Conservation (phyloP, 1,140 invertebrate genomes). For the Lutraria rhynchaena region DNA sequence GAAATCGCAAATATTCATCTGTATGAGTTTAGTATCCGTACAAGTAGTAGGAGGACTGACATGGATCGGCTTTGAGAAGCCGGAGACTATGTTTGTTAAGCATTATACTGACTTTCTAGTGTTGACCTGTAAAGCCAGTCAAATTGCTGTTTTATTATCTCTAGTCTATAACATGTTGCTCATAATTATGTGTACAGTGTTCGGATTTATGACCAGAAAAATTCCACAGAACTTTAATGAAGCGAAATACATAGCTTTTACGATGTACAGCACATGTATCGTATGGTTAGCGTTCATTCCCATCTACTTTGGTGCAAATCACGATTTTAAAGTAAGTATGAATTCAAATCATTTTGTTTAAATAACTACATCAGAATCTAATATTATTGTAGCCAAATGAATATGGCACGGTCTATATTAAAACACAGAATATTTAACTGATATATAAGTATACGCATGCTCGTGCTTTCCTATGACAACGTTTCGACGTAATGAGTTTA, state of each 20-base stretch:
- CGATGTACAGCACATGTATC: conserved; percentile 95
- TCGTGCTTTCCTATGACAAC: too few species aligned
- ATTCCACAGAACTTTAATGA: conserved; percentile 99
- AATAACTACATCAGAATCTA: neutral
- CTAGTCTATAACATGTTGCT: conserved; percentile 90
- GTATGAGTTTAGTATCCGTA: conserved; percentile 87
- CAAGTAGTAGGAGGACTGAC: conserved; percentile 82
- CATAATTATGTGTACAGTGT: conserved; percentile 88
- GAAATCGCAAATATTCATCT: conserved; percentile 95
- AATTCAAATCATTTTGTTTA: neutral
- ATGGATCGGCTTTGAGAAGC: conserved; percentile 85
- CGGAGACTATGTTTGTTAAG: conserved; percentile 76
- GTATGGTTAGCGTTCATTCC: conserved; percentile 90
- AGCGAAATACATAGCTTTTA: conserved; percentile 96
- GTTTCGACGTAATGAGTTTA: too few species aligned
- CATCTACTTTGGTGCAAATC: conserved; percentile 86
- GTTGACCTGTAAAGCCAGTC: conserved; percentile 87
- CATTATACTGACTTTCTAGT: conserved; percentile 81
- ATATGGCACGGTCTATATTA: neutral
- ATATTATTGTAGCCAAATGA: neutral
- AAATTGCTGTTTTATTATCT: conserved; percentile 88
- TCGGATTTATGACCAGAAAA: conserved; percentile 91
- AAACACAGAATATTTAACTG: neutral
- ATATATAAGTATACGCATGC: too few species aligned
- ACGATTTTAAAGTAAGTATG: conserved; percentile 78